A percentile compares a stretch with the other conserved stretches of the same genome.
phyloP scores from a whole-genome alignment of 1,140 invertebrate species.

The Scaptomyza pallida region DNA sequence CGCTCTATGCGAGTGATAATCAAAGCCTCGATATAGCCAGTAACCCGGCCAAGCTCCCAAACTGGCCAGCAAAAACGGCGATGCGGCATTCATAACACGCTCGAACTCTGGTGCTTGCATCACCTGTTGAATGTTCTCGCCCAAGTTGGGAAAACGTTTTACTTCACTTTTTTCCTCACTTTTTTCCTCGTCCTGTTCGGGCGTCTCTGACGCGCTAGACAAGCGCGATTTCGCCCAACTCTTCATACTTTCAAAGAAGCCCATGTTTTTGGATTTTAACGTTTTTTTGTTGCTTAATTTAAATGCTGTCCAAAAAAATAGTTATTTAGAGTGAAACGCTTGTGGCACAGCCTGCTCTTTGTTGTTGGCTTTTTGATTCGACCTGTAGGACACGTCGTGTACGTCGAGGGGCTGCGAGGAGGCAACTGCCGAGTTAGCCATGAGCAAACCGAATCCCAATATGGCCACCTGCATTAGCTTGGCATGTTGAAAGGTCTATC shows the following conservation, averaged over 20 bases:
- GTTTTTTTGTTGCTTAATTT: background rate
- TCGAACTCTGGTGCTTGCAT: slow-evolving; percentile 55
- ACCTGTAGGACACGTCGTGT: slow-evolving; percentile 21
- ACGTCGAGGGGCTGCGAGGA: slow-evolving; percentile 4
- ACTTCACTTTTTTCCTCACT: background rate
- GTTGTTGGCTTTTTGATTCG: background rate
- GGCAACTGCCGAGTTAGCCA: slow-evolving; percentile 13
- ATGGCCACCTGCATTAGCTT: slow-evolving; percentile 67
- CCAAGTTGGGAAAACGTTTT: slow-evolving; percentile 47
- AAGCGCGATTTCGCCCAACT: slow-evolving; percentile 23
- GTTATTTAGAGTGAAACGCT: background rate
- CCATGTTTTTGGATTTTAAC: slow-evolving; percentile 34
- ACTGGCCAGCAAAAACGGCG: slow-evolving; percentile 59
- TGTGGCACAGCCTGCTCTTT: slow-evolving; percentile 24
- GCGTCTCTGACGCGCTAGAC: background rate
- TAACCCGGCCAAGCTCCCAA: slow-evolving; percentile 72
- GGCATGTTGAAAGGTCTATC: slow-evolving; percentile 65
- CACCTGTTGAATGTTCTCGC: slow-evolving; percentile 56
- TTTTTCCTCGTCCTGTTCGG: background rate
- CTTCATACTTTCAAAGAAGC: slow-evolving; percentile 25
- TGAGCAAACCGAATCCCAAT: slow-evolving; percentile 44
- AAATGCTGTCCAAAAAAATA: no score
- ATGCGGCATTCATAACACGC: slow-evolving; percentile 33
- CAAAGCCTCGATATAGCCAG: slow-evolving; percentile 66
- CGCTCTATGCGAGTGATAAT: slow-evolving; percentile 61